These are phyloP conservation scores for Turritopsis rubra DNA, from an alignment of 30 jellyfish, hydroid and myxozoan genomes.

Conservation along the genomic window DNA sequence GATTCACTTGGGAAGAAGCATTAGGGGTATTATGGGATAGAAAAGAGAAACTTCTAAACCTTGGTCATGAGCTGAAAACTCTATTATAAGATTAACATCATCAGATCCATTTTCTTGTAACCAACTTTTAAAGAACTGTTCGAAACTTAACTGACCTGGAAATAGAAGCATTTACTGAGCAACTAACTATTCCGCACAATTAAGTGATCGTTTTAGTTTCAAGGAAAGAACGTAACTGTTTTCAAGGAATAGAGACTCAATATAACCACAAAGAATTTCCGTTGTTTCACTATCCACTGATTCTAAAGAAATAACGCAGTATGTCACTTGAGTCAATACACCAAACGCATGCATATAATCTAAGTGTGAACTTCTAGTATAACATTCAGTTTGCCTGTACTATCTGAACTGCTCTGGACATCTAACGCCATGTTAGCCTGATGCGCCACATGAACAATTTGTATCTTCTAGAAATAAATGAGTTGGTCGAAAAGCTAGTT, in stretches of 20 bases:
- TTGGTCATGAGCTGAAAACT: constrained; percentile 1
- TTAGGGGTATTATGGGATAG: too few relatives aligned
- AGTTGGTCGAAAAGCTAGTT: neutral
- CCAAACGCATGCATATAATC: neutral
- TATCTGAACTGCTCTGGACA: constrained; percentile 3
- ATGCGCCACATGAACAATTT: constrained; percentile 17
- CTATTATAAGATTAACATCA: constrained; percentile 53
- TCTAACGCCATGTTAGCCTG: neutral
- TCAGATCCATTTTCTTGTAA: constrained; percentile 52
- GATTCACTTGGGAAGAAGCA: too few relatives aligned
- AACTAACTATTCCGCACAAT: neutral
- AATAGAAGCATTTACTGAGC: neutral
- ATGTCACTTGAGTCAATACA: too few relatives aligned
- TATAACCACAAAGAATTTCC: constrained; percentile 18
- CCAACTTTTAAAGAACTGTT: constrained; percentile 55
- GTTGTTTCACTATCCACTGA: constrained; percentile 17
- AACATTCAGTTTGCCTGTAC: constrained; percentile 9
- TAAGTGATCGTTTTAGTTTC: neutral
- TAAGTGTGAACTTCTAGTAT: neutral
- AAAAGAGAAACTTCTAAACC: too few relatives aligned
- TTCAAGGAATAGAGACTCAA: constrained; percentile 10
- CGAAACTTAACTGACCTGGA: constrained; percentile 40
- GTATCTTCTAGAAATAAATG: constrained; percentile 14
- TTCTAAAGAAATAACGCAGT: neutral
- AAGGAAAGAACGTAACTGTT: neutral